Evolutionary conservation across 1,140 invertebrate species (phyloP).

Genomic region (Sarcophaga bullata): DNA sequence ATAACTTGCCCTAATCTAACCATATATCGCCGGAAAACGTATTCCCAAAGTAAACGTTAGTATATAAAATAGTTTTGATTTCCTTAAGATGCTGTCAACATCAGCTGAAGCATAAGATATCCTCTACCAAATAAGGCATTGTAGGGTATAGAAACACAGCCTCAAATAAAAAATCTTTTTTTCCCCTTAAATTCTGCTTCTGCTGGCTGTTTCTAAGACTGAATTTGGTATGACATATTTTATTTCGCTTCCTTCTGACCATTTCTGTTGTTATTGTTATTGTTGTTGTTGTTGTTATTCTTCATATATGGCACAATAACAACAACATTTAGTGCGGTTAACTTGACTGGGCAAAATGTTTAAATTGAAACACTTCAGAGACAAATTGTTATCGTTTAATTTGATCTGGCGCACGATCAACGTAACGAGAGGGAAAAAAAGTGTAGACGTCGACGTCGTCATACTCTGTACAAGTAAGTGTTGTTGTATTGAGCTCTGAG

Average conservation of each 20-base stretch:
- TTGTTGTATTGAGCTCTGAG: neutral
- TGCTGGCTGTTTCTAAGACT: neutral
- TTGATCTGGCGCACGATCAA: constrained; percentile 54
- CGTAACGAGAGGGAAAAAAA: neutral
- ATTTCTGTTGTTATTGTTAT: neutral
- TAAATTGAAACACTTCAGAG: constrained; percentile 62
- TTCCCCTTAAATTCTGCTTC: too few relatives aligned
- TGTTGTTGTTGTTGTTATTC: neutral
- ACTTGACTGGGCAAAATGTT: constrained; percentile 33
- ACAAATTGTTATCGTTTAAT: constrained; percentile 66
- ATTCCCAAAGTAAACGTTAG: too few relatives aligned
- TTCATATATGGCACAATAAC: neutral
- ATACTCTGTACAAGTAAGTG: neutral
- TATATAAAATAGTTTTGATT: too few relatives aligned
- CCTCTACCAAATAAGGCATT: too few relatives aligned
- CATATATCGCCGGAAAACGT: too few relatives aligned
- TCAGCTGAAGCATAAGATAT: too few relatives aligned
- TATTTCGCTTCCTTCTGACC: neutral
- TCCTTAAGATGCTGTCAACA: too few relatives aligned
- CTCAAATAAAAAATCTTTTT: too few relatives aligned
- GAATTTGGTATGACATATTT: constrained; percentile 20
- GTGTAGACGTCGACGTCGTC: too few relatives aligned
- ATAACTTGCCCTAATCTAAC: too few relatives aligned
- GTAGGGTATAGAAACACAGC: too few relatives aligned
- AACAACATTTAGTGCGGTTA: neutral